A percentile compares a stretch with the other conserved stretches of the same genome.
Evolutionary conservation across 2,888 invertebrate genomes (phyloP).

Genomic region (Scaptomyza caliginosa): DNA sequence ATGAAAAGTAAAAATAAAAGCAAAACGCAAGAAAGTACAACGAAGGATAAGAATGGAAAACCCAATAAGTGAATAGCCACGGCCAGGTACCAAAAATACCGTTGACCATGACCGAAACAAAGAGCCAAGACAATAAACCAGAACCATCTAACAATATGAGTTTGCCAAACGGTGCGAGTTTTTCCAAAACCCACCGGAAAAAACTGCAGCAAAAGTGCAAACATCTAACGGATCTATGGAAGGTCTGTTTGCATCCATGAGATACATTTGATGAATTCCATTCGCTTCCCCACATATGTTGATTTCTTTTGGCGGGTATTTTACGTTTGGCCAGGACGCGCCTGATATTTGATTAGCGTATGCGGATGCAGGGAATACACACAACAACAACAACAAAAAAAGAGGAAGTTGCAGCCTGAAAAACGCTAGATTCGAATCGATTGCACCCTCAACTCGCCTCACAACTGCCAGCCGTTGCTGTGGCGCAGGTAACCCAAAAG

Average conservation of each 20-base stretch:
- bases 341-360: slow-evolving; percentile 73
- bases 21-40: slow-evolving; percentile 28
- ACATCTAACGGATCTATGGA: slow-evolving; percentile 49
- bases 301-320: slow-evolving; percentile 73
- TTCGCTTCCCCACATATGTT: slow-evolving; percentile 59
- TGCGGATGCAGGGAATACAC: slow-evolving; percentile 58
- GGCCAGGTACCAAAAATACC: slow-evolving; percentile 27
- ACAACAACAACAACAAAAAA: neutral
- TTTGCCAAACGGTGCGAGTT: slow-evolving; percentile 56
- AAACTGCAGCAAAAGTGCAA: slow-evolving; percentile 45
- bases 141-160: slow-evolving; percentile 42
- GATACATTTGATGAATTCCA: slow-evolving; percentile 26
- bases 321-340: slow-evolving; percentile 28
- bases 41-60: slow-evolving; percentile 61
- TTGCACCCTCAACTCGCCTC: slow-evolving; percentile 47
- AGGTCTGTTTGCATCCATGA: slow-evolving; percentile 12
- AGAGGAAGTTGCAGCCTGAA: slow-evolving; percentile 54
- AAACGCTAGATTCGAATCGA: slow-evolving; percentile 69
- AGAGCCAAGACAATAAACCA: slow-evolving; percentile 28
- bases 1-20: slow-evolving; percentile 1
- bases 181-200: slow-evolving; percentile 53
- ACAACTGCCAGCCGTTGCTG: slow-evolving; percentile 29
- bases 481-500: slow-evolving; percentile 44
- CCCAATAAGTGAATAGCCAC: slow-evolving; percentile 63
- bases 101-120: slow-evolving; percentile 50